Base-by-base conservation (phyloP, 2,797 vertebrate species). In the Rhinophrynus dorsalis region DNA sequence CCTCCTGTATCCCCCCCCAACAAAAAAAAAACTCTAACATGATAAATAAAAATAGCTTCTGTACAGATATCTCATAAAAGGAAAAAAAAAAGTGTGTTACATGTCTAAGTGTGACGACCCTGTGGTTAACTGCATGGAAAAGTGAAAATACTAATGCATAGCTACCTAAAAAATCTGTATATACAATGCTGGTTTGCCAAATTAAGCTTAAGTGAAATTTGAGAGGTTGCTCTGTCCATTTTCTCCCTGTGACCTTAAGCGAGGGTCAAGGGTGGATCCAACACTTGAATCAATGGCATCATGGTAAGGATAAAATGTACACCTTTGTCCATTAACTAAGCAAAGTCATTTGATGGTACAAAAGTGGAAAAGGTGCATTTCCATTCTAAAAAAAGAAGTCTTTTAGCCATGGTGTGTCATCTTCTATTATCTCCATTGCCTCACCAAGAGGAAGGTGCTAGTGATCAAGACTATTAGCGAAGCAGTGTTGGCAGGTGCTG, bases 11-110 rank as follows among this genome's bases (percentile, higher is more conserved):
- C 68, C 62, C 17, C 26, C 6, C 12, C 29, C 56, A 3, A 75
- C 79, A 81, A 81, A 76, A 81, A 87, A 83, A n/a, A n/a, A n/a
- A n/a, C n/a, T n/a, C n/a, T n/a, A n/a, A n/a, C 78, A 74, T 65
- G 86, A 90, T 90, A 88, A 90, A 86, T 86, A 86, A 88, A 85
- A 82, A 75, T 82, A 84, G 86, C 85, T 82, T 88, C 87, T 89
- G 82, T 89, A 89, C 86, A 90, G 82, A 84, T 84, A 88, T 74
- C 87, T 83, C 81, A 83, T 78, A 76, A 81, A 84, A 80, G 81
- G 81, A 81, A 87, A 86, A 32, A 35, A 64, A 35, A 79, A 80
- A 70, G 74, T 75, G 83, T 75, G 79, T 82, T 79, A 88, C 78
- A 86, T 84, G 81, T 78, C 84, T 80, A 83, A 75, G 79, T 73